Evolutionary conservation across 2,888 invertebrate genomes (phyloP).

Genomic region (Parelbella ahira): DNA sequence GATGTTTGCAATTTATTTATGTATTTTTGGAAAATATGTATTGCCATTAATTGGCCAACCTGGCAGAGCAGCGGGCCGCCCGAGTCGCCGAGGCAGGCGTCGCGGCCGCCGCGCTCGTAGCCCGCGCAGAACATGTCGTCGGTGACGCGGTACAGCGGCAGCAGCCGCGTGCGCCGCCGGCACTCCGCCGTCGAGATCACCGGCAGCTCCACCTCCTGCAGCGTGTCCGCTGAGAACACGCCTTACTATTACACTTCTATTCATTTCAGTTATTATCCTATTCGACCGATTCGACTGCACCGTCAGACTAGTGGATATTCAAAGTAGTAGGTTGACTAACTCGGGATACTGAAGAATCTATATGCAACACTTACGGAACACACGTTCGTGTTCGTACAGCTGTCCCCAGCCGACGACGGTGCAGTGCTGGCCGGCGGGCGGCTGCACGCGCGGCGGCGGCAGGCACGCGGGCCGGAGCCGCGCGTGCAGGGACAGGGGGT

Average conservation of each 20-base stretch:
- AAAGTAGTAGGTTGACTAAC: no score
- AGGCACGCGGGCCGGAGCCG: conserved; percentile 69
- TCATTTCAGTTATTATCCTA: no score
- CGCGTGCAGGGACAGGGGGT: conserved; percentile 78
- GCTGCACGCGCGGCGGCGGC: conserved; percentile 80
- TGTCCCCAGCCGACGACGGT: conserved; percentile 92
- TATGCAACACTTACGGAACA: conserved; percentile 84
- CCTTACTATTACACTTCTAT: no score
- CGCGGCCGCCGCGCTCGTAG: conserved; percentile 87
- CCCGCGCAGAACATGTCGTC: conserved; percentile 92
- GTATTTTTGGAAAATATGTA: no score
- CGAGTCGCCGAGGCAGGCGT: conserved; percentile 90
- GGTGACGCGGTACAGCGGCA: conserved; percentile 88
- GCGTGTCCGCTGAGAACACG: conserved; percentile 84
- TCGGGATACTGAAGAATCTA: no score
- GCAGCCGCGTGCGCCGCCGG: conserved; percentile 85
- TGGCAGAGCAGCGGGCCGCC: conserved; percentile 90
- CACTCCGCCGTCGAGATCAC: conserved; percentile 89
- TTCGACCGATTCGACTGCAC: no score
- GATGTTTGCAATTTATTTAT: no score
- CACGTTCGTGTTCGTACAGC: conserved; percentile 87
- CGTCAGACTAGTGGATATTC: no score
- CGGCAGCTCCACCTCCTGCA: conserved; percentile 90
- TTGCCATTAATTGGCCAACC: no score
- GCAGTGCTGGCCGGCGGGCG: conserved; percentile 84